phyloP scores from a whole-genome alignment of 2,113 vertebrate species.

The Scomber scombrus region DNA sequence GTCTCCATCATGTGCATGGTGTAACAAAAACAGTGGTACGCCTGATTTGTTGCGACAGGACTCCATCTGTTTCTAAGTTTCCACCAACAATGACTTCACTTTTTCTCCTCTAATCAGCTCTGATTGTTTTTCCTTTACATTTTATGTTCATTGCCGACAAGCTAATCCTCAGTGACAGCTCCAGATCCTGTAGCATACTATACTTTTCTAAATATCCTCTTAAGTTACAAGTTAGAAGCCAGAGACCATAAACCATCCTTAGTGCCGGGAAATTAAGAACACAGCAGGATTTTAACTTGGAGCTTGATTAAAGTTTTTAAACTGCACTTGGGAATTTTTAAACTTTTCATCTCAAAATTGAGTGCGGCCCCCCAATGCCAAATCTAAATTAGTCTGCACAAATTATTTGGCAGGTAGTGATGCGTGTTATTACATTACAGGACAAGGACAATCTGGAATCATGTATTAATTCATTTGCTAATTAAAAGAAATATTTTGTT shows the following conservation, averaged over 20 bases:
- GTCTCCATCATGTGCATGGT: not conserved
- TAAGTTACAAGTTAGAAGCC: conserved; percentile 3
- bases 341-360: conserved; percentile 57
- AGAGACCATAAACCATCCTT: not conserved
- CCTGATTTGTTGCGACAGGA: not conserved
- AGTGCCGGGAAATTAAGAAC: not conserved
- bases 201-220: conserved; percentile 30
- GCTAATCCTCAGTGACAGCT: conserved; percentile 24
- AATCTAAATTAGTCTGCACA: conserved; percentile 52
- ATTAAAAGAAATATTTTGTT: conserved; percentile 43
- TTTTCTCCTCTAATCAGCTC: conserved; percentile 28
- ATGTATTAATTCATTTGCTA: conserved; percentile 45
- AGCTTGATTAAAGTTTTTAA: conserved; percentile 57
- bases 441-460: conserved; percentile 53
- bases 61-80: conserved; percentile 37
- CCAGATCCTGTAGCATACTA: not conserved
- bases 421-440: conserved; percentile 72
- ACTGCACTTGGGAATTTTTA: conserved; percentile 33
- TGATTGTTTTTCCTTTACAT: conserved; percentile 29
- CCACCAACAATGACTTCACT: conserved; percentile 27
- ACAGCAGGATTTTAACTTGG: conserved; percentile 32
- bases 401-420: conserved; percentile 64
- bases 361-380: conserved; percentile 12
- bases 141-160: not conserved
- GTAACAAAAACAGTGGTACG: not conserved